A percentile compares a stretch with the other conserved stretches of the same genome.
Evolutionary conservation across 2,888 invertebrate genomes (phyloP).

Genomic region (Melieria picta): DNA sequence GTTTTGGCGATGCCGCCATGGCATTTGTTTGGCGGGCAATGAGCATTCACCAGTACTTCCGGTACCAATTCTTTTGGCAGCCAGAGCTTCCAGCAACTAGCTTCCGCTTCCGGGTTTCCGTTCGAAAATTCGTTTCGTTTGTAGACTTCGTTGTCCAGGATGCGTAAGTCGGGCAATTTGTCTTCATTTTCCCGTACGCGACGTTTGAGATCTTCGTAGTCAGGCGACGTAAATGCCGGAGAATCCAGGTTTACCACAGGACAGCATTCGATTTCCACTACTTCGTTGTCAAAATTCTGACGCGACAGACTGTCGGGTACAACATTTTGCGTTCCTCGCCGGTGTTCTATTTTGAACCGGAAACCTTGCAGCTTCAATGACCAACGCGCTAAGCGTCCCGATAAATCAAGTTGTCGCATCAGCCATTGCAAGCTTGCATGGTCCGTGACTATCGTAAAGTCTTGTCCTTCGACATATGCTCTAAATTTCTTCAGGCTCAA

Average conservation of each 20-base stretch:
- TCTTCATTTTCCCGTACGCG: too few species aligned
- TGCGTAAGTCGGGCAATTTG: too few species aligned
- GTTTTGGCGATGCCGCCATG: constrained; percentile 32
- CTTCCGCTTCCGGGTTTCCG: constrained; percentile 17
- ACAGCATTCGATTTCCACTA: not conserved
- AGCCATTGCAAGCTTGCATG: constrained; percentile 14
- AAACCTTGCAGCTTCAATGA: constrained; percentile 31
- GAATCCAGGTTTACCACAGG: constrained; percentile 28
- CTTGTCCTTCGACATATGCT: constrained; percentile 25
- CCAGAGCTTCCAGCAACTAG: constrained; percentile 30
- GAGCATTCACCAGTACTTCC: constrained; percentile 12
- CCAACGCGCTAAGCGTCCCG: constrained; percentile 30
- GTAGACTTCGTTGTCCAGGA: constrained; percentile 10
- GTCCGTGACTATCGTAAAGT: constrained; percentile 22
- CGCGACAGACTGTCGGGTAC: constrained; percentile 32
- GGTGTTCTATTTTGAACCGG: constrained; percentile 30
- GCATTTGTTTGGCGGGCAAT: too few species aligned
- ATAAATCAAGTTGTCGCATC: constrained; percentile 29
- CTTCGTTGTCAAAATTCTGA: constrained; percentile 22
- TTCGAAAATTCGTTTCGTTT: constrained; percentile 16
- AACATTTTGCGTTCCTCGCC: constrained; percentile 27
- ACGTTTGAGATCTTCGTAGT: too few species aligned
- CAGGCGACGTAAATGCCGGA: too few species aligned
- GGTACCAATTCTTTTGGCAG: constrained; percentile 20
- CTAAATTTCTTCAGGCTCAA: constrained; percentile 13